These are phyloP conservation scores for Tauraco hartlaubi DNA, from an alignment of 2,797 vertebrate genomes.

Conservation along the genomic window DNA sequence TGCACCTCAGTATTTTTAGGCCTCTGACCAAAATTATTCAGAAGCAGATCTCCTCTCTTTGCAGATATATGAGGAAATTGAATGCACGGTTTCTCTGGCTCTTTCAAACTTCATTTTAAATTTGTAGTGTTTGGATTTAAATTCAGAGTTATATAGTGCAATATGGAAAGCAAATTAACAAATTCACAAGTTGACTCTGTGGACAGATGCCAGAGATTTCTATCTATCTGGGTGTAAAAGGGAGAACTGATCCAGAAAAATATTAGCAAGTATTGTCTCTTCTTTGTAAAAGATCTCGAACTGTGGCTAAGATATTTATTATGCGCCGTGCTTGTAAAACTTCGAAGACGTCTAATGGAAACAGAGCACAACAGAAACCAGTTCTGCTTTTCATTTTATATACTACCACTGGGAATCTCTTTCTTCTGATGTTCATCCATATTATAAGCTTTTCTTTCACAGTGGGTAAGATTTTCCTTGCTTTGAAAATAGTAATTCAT, in stretches of 20 bases:
- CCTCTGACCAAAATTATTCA: background rate
- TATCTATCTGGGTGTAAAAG: background rate
- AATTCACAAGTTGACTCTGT: slow-evolving; percentile 27
- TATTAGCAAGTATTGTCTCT: slow-evolving; percentile 18
- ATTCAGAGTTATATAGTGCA: background rate
- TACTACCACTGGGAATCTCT: slow-evolving; percentile 58
- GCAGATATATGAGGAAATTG: background rate
- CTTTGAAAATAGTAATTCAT: slow-evolving; percentile 51
- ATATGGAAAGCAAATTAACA: slow-evolving; percentile 54
- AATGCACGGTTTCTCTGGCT: background rate
- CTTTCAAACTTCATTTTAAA: slow-evolving; percentile 15
- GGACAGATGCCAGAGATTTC: slow-evolving; percentile 25
- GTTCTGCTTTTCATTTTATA: slow-evolving; percentile 70
- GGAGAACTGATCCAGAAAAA: background rate
- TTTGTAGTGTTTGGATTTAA: background rate
- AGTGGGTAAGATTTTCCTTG: slow-evolving; percentile 59
- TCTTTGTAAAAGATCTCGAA: slow-evolving; percentile 36
- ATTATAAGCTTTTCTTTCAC: slow-evolving; percentile 52
- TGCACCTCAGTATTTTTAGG: slow-evolving; percentile 1
- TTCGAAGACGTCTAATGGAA: slow-evolving; percentile 62
- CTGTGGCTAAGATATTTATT: slow-evolving; percentile 58
- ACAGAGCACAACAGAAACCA: slow-evolving; percentile 53
- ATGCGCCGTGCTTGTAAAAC: slow-evolving; percentile 23
- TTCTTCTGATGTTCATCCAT: slow-evolving; percentile 68
- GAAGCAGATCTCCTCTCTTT: background rate